Evolutionary conservation across 2,113 vertebrate species (phyloP).

Genomic region (Athene cunicularia): DNA sequence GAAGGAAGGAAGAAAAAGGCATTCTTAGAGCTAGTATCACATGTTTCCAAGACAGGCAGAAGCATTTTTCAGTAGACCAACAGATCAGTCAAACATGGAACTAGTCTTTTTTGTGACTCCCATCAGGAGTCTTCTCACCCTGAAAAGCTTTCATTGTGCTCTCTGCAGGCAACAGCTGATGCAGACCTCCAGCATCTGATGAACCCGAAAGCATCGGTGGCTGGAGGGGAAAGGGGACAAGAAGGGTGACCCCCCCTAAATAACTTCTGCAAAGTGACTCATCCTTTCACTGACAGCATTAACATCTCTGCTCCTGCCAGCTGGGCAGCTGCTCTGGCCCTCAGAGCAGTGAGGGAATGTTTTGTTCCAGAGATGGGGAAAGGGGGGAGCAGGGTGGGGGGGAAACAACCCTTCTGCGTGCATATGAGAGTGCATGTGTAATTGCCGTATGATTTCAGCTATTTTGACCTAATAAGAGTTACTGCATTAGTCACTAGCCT

Average conservation of each 20-base stretch:
- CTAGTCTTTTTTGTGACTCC: background rate
- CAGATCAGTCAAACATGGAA: background rate
- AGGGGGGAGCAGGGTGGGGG: background rate
- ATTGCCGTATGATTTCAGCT: constrained; percentile 73
- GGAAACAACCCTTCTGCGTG: constrained; percentile 30
- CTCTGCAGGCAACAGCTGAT: background rate
- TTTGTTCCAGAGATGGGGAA: constrained; percentile 69
- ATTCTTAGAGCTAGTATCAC: background rate
- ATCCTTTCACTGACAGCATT: constrained; percentile 67
- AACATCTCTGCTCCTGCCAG: constrained; percentile 66
- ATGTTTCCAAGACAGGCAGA: background rate
- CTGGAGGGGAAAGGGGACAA: background rate
- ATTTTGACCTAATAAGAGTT: constrained; percentile 62
- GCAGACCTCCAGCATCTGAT: constrained; percentile 23
- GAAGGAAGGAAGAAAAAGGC: background rate
- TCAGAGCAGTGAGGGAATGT: constrained; percentile 69
- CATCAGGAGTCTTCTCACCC: background rate
- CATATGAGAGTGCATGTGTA: constrained; percentile 22
- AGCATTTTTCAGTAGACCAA: background rate
- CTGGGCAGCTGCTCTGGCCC: constrained; percentile 75
- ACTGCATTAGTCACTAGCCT: constrained; percentile 64
- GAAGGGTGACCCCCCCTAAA: constrained; percentile 32
- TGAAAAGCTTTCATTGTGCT: constrained; percentile 52
- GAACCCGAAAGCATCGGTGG: background rate
- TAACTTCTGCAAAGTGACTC: constrained; percentile 69